Evolutionary conservation across 2,888 invertebrate species (phyloP), one percentile per base, ranked within the genome.

Genomic region (Erynnis tages): DNA sequence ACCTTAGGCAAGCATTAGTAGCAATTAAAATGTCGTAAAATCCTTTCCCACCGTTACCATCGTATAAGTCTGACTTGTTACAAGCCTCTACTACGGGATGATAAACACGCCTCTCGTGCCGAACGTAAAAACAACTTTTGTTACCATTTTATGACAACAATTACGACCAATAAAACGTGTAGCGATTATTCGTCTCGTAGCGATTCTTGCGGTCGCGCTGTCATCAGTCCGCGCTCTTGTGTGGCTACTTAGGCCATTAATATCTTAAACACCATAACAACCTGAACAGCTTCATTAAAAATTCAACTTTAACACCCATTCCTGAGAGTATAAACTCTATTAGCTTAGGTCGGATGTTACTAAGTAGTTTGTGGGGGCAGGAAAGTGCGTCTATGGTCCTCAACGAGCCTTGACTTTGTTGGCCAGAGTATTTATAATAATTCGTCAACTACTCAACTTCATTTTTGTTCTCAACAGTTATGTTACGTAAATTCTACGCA

Each of bases 111-210:
- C 76, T 84, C 84, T 85, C 82, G 84, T 85, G 83, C 81, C 74
- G 80, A 80, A 81, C 82, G 79, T 88, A 84, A 89, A 84, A 87
- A 83, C 76, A 83, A 83, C 79, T 86, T 87, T 88, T 88, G 88
- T 88, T 86, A 84, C 83, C 75, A 84, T 86, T 89, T 89, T 88
- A 89, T 82, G 85, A 84, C 85, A 86, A 85, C 87, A 87, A 89
- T 88, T 89, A 89, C 82, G 87, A 86, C 78, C 88, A 78, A 88
- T 89, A 88, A 89, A 88, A 84, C 79, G 76, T 83, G 83, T 83
- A 82, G 79, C 80, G 83, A 85, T 86, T 86, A 87, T 87, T 82
- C 77, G 73, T 76, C n/a, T n/a, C 74, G 79, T 78, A 79, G 79
- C 82, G 77, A 86, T 85, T 83, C 81, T 82, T 82, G 86, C 75